Conservation (phyloP, 2,113 vertebrate genomes). For the Sapayoa aenigma region DNA sequence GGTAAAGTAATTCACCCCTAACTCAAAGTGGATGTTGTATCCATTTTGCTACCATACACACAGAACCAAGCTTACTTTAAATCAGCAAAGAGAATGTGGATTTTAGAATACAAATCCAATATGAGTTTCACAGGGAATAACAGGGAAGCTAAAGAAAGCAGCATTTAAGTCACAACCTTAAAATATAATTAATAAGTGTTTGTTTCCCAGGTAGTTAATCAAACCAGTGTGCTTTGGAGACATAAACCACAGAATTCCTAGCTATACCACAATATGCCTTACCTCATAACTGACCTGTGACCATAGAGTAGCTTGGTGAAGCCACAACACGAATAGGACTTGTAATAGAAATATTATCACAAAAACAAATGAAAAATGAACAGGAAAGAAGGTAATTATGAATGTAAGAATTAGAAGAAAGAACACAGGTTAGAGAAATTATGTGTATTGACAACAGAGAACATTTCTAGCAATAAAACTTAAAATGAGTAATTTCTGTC, state of each 20-base stretch:
- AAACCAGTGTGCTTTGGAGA: background rate
- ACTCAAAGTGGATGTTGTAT: background rate
- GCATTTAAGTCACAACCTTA: background rate
- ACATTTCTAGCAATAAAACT: background rate
- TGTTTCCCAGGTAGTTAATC: background rate
- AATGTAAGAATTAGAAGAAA: background rate
- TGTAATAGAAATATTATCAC: background rate
- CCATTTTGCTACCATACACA: background rate
- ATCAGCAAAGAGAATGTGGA: background rate
- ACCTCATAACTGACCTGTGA: background rate
- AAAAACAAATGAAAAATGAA: background rate
- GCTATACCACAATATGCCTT: background rate
- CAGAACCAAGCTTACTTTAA: background rate
- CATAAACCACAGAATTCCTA: background rate
- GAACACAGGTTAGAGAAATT: background rate
- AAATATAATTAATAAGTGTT: background rate
- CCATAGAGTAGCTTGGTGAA: background rate
- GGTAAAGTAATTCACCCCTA: background rate
- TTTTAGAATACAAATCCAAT: background rate
- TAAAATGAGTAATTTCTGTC: background rate
- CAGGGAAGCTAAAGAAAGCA: background rate
- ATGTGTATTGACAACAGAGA: background rate
- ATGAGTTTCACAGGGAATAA: background rate
- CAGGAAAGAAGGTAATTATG: too few relatives aligned
- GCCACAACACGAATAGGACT: background rate